Percentiles rank a stretch among this genome's conserved stretches.
Evolutionary conservation across 2,113 vertebrate species (phyloP).

Genomic region (Actinemys pallida): DNA sequence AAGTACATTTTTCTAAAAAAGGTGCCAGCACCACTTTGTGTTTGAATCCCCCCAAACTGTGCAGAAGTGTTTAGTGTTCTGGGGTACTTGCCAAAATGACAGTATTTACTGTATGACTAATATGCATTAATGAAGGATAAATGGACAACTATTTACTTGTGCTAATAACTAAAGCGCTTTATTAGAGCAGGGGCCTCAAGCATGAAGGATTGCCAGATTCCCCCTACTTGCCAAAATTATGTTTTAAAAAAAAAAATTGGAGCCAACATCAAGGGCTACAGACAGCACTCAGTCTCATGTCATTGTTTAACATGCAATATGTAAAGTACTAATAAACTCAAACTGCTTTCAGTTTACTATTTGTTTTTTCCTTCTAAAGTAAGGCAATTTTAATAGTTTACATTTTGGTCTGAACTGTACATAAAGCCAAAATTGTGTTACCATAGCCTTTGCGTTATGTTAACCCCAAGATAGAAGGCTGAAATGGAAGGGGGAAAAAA

Average conservation of each 20-base stretch:
- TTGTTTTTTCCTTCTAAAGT: conserved; percentile 50
- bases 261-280: conserved; percentile 54
- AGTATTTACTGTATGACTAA: conserved; percentile 64
- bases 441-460: conserved; percentile 30
- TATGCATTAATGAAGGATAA: conserved; percentile 62
- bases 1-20: conserved; percentile 56
- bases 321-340: conserved; percentile 51
- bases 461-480: neutral
- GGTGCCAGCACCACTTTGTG: conserved; percentile 44
- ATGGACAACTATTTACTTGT: conserved; percentile 66
- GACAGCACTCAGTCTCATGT: conserved; percentile 46
- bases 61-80: conserved; percentile 54
- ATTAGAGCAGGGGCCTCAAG: conserved; percentile 65
- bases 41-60: conserved; percentile 49
- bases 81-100: conserved; percentile 52
- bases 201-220: conserved; percentile 52
- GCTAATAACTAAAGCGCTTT: conserved; percentile 61
- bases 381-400: conserved; percentile 59
- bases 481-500: conserved; percentile 19
- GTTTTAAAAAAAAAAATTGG: conserved; percentile 53
- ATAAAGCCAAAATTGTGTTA: conserved; percentile 22
- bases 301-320: conserved; percentile 61
- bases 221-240: conserved; percentile 69
- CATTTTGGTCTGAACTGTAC: neutral
- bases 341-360: conserved; percentile 49